Conservation (phyloP, 2,888 invertebrate species). For the Teleiodes luculella region DNA sequence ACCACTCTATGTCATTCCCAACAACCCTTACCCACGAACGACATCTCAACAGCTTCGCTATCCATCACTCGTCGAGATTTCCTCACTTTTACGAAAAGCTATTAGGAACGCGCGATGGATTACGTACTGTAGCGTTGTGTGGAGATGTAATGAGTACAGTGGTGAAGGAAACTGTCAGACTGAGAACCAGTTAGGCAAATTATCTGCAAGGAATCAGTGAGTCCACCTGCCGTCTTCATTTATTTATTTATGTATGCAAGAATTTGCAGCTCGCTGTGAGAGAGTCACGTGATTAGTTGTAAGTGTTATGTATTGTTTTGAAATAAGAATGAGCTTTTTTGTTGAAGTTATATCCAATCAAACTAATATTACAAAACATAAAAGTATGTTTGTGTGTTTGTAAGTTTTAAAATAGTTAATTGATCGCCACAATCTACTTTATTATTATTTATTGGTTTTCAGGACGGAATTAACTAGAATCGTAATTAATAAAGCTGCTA, state of each 20-base stretch:
- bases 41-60: neutral
- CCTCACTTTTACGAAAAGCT: too few relatives aligned
- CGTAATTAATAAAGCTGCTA: too few relatives aligned
- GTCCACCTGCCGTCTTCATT: slow-evolving; percentile 65
- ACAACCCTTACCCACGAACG: slow-evolving; percentile 19
- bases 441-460: too few relatives aligned
- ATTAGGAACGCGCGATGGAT: too few relatives aligned
- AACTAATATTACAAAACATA: too few relatives aligned
- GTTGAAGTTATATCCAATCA: too few relatives aligned
- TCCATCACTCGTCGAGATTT: slow-evolving; percentile 23
- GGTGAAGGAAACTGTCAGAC: slow-evolving; percentile 50
- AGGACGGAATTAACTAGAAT: too few relatives aligned
- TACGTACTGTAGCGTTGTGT: neutral
- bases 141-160: slow-evolving; percentile 21
- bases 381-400: too few relatives aligned
- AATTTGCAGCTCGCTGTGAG: slow-evolving; percentile 8
- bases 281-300: slow-evolving; percentile 15
- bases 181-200: slow-evolving; percentile 72
- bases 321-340: neutral
- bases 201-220: slow-evolving; percentile 67
- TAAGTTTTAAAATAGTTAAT: too few relatives aligned
- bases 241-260: slow-evolving; percentile 37
- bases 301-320: slow-evolving; percentile 12
- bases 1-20: slow-evolving; percentile 40
- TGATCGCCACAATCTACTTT: too few relatives aligned